Evolutionary conservation across 1,140 invertebrate genomes (phyloP), one percentile per base, ranked within the genome.

Genomic region (Paralvinella palmiformis): DNA sequence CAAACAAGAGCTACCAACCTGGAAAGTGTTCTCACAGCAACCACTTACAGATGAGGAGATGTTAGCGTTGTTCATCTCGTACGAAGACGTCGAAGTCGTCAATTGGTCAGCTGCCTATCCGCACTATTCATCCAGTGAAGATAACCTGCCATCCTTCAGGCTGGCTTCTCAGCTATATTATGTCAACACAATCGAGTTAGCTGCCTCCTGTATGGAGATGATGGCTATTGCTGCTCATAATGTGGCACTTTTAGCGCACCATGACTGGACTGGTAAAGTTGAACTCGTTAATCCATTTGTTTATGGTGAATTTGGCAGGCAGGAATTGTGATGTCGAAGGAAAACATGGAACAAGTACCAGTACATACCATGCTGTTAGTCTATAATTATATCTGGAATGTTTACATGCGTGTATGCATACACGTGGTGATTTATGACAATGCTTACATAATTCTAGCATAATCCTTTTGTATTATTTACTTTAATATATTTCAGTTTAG

Each of bases 201-300:
- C 84, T 13, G 87, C 86, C 1, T 87, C 86, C 75, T 85, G 87
- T 0, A 88, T 89, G 84, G 88, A 89, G 79, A 89, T 88, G 86
- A 85, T 84, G 75, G 81, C 83, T 20, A 84, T 89, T 61, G 83
- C 81, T 52, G 87, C 82, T 1, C 84, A 83, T 73, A 89, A 89
- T 79, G 83, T 85, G 35, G 88, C 87, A 20, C 75, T 87, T 55
- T 75, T 88, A 45, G 83, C 83, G 0, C 77, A 71, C 53, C 74
- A 79, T 48, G 71, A 74, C n/a, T 80, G 74, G 73, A 68, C 73
- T 53, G 74, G 75, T 64, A 77, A 76, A 58, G 74, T 78, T 53
- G 74, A 79, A n/a, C n/a, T n/a, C n/a, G n/a, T n/a, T n/a, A n/a
- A n/a, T n/a, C n/a, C n/a, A n/a, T n/a, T n/a, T n/a, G n/a, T n/a